phyloP scores from a whole-genome alignment of 2,888 invertebrate genomes.

The Lepidochitona cinerea region DNA sequence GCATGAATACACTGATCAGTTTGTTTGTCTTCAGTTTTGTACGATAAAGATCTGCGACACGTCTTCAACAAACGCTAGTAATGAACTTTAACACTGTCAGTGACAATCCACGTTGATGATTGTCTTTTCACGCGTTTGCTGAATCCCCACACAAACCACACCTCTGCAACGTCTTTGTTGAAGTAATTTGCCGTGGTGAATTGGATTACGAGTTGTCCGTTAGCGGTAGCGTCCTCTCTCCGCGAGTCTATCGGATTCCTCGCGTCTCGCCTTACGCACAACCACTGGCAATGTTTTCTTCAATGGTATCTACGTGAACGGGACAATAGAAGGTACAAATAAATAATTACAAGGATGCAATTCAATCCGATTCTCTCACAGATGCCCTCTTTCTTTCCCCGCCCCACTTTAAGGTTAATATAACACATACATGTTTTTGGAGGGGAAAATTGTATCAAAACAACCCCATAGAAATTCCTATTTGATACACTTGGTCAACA shows the following conservation, averaged over 20 bases:
- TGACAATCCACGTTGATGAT: not conserved
- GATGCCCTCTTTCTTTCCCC: not conserved
- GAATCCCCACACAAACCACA: not conserved
- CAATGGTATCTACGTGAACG: not conserved
- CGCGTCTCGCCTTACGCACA: not conserved
- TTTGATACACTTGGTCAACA: too few relatives aligned
- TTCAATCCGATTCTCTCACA: not conserved
- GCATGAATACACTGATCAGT: not conserved
- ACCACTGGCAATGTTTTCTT: not conserved
- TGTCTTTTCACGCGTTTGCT: not conserved
- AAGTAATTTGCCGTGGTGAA: not conserved
- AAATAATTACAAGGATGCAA: not conserved
- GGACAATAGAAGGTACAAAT: not conserved
- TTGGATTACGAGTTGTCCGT: not conserved
- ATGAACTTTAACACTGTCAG: not conserved
- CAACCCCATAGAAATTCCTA: too few relatives aligned
- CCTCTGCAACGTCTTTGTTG: not conserved
- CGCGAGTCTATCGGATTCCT: not conserved
- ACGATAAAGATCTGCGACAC: not conserved
- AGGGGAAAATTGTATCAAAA: too few relatives aligned
- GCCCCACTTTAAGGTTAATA: not conserved
- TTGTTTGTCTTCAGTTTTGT: not conserved
- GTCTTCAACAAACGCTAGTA: not conserved
- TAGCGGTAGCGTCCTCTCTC: not conserved
- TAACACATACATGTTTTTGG: too few relatives aligned